Percentiles rank a stretch among this genome's conserved stretches.
phyloP scores from a whole-genome alignment of 1,140 invertebrate species.

The Eriocheir sinensis region DNA sequence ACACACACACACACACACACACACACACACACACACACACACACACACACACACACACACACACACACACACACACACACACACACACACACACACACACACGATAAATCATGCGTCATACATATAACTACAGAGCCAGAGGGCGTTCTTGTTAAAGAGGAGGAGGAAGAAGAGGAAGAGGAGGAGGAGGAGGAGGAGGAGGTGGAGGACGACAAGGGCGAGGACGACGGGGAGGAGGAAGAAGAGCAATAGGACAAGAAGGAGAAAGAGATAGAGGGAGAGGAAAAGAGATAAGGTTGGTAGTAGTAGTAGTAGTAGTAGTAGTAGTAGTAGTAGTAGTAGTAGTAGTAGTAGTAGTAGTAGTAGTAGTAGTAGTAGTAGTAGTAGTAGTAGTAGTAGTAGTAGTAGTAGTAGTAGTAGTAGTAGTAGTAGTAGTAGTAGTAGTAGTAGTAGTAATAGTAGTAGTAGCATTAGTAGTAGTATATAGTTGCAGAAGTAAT shows the following conservation, averaged over 20 bases:
- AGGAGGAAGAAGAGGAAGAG: too few relatives aligned
- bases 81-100: slow-evolving; percentile 4
- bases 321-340: not conserved
- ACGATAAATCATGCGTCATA: not conserved
- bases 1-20: not conserved
- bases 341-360: slow-evolving; percentile 23
- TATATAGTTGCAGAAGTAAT: too few relatives aligned
- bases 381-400: not conserved
- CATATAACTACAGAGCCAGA: too few relatives aligned
- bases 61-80: not conserved
- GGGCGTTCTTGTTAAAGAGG: too few relatives aligned
- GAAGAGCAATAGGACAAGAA: too few relatives aligned
- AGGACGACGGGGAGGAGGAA: too few relatives aligned
- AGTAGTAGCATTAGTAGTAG: not conserved
- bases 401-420: not conserved
- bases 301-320: not conserved
- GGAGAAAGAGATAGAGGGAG: too few relatives aligned
- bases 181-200: too few relatives aligned
- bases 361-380: not conserved
- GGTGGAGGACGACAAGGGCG: too few relatives aligned
- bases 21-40: slow-evolving; percentile 9
- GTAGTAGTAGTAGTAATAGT: not conserved
- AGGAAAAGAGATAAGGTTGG: not conserved
- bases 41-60: slow-evolving; percentile 14
- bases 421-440: not conserved